Evolutionary conservation across 2,797 vertebrate species (phyloP).

Genomic region (Tauraco hartlaubi): DNA sequence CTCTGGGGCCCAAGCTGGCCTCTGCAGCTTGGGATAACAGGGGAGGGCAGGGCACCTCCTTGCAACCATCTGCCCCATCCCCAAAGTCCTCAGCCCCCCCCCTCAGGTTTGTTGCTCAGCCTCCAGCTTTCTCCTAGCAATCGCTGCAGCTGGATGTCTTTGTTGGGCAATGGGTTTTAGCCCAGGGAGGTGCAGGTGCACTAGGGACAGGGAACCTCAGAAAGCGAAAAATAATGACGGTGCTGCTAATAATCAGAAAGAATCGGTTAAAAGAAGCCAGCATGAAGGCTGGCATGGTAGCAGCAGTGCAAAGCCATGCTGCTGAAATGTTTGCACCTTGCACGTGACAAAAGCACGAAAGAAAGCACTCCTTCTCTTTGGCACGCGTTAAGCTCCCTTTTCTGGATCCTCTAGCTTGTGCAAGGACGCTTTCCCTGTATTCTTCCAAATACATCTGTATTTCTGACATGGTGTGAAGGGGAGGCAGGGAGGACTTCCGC

Average conservation of each 20-base stretch:
- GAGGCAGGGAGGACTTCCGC: not conserved
- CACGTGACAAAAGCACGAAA: constrained; percentile 1
- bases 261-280: constrained; percentile 1
- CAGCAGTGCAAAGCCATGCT: not conserved
- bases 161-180: not conserved
- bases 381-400: not conserved
- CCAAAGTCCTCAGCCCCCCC: not conserved
- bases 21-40: not conserved
- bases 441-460: not conserved
- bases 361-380: not conserved
- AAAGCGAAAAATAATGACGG: not conserved
- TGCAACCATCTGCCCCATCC: not conserved
- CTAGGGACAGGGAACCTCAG: not conserved
- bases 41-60: not conserved
- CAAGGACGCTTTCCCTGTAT: not conserved
- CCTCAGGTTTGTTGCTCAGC: not conserved
- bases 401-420: not conserved
- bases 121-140: not conserved
- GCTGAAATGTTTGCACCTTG: constrained; percentile 24
- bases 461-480: not conserved
- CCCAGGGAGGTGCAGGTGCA: constrained; percentile 33
- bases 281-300: not conserved
- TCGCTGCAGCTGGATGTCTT: not conserved
- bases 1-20: not conserved
- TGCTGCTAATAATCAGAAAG: not conserved